These are phyloP conservation scores for Barypeithes pellucidus DNA, from an alignment of 2,888 invertebrate species.

Conservation along the genomic window DNA sequence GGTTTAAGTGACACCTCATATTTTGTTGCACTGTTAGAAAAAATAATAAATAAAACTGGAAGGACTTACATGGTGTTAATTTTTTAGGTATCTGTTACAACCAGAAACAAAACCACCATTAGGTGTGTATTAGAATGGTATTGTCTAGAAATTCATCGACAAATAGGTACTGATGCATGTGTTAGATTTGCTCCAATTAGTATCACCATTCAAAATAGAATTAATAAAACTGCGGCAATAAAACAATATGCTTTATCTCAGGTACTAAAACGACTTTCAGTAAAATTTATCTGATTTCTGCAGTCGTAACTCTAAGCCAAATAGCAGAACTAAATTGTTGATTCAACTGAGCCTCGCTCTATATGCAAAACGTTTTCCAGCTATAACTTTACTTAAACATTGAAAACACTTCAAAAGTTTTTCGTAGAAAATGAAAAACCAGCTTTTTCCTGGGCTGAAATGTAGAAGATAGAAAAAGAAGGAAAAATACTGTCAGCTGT, in stretches of 20 bases:
- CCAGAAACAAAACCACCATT: too few species aligned
- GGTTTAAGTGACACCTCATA: too few species aligned
- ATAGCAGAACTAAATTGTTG: slow-evolving; percentile 51
- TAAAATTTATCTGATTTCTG: slow-evolving; percentile 49
- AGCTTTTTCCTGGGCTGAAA: slow-evolving; percentile 8
- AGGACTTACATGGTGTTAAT: too few species aligned
- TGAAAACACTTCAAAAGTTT: slow-evolving; percentile 70
- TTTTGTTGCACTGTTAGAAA: too few species aligned
- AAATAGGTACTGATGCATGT: too few species aligned
- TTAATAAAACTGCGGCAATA: background rate
- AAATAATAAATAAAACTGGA: too few species aligned
- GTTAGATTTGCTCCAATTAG: too few species aligned
- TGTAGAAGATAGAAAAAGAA: slow-evolving; percentile 65
- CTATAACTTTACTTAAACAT: slow-evolving; percentile 71
- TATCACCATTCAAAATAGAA: too few species aligned
- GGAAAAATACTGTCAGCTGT: slow-evolving; percentile 76
- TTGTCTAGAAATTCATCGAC: too few species aligned
- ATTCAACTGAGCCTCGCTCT: slow-evolving; percentile 63
- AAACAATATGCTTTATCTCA: slow-evolving; percentile 45
- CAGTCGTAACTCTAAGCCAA: slow-evolving; percentile 48
- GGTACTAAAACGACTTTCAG: slow-evolving; percentile 43
- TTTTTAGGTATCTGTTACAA: too few species aligned
- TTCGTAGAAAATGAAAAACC: slow-evolving; percentile 61
- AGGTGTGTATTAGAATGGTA: too few species aligned
- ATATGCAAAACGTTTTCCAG: slow-evolving; percentile 71